Evolutionary conservation across 2,797 vertebrate genomes (phyloP).

Genomic region (Numenius phaeopus): DNA sequence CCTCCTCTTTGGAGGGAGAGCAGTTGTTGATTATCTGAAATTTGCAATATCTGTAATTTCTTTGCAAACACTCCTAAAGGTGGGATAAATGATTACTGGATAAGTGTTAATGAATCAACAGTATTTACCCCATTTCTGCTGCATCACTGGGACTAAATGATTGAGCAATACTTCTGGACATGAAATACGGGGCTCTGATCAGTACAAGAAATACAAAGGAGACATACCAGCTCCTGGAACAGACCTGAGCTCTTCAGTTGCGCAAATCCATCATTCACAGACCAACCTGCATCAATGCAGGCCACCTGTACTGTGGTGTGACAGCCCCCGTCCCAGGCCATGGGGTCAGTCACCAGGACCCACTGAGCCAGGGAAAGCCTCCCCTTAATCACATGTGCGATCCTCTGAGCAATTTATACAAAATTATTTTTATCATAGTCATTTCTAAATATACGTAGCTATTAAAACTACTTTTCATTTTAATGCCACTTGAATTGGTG

Average conservation of each 20-base stretch:
- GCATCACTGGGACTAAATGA: neutral
- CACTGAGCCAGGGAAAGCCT: neutral
- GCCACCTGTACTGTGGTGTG: accelerated
- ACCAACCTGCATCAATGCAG: neutral
- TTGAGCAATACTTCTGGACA: neutral
- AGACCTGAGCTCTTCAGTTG: neutral
- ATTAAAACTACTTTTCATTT: constrained; percentile 1
- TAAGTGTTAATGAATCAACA: neutral
- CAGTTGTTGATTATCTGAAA: neutral
- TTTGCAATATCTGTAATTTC: neutral
- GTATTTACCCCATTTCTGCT: neutral
- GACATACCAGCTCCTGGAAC: neutral
- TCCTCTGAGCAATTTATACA: neutral
- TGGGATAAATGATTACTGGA: neutral
- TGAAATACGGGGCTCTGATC: neutral
- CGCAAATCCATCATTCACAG: neutral
- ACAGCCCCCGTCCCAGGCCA: neutral
- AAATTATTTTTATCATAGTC: neutral
- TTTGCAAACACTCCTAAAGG: neutral
- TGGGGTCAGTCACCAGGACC: neutral
- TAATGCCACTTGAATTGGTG: neutral
- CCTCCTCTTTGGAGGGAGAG: neutral
- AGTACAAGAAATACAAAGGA: neutral
- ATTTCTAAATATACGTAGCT: neutral
- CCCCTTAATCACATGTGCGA: neutral